Evolutionary conservation across 2,888 invertebrate genomes (phyloP), one percentile per base, ranked within the genome.

Genomic region (Euproctis similis): DNA sequence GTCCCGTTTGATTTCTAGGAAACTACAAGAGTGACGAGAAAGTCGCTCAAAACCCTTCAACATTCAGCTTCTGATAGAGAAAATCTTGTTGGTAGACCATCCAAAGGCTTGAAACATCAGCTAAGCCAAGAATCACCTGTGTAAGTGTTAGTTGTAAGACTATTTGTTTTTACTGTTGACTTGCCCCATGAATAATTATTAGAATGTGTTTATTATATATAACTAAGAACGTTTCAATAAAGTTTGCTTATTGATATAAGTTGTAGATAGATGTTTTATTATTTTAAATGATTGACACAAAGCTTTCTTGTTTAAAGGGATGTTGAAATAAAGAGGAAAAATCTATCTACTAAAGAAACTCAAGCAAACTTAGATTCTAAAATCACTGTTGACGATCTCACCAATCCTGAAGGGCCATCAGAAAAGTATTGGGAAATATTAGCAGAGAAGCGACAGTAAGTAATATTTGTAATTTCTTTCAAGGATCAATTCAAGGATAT

Each of bases 351-450:
- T 51, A 91, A 88, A 53, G 80, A 80, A 44, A 85, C 87, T n/a
- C 90, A 90, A 71, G 88, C 88, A 1, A 86, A 85, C 33, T 73
- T 85, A 24, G 78, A 82, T 27, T 68, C 71, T 26, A 80, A 85
- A 51, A 86, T 92, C 18, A 87, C 89, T 25, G 86, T 73, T 6
- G 88, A 89, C 45, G 93, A 94, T 62, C 78, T 94, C 17, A 92
- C 90, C 1, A 88, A 89, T 21, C 88, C 89, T 32, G 87, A 87
- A 31, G 87, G 86, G 18, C 90, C 93, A 2, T 89, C 92, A 32
- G 89, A 90, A 54, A 87, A 88, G 39, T 94, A 94, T 61, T 94
- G 93, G 92, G 84, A 92, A 68, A 76, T 88, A 24, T 61, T 94
- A 39, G 92, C 93, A 12, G 93, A 92, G 60, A 90, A 90, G 53